These are phyloP conservation scores for Egretta garzetta DNA, from an alignment of 2,113 vertebrate species.

Conservation along the genomic window DNA sequence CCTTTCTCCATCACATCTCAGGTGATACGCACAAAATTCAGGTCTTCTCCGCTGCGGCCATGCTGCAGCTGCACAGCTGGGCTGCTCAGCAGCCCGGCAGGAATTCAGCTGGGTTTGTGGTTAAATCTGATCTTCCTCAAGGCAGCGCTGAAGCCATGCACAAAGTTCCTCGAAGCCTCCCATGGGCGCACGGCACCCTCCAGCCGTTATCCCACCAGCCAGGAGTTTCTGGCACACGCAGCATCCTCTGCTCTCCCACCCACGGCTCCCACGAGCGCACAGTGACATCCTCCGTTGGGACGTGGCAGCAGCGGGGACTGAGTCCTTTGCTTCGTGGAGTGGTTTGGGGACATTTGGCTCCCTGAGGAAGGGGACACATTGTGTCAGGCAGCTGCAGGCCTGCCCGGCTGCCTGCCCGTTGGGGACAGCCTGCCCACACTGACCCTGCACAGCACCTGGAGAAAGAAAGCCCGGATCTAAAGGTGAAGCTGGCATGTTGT, in stretches of 20 bases:
- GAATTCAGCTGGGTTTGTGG: accelerated
- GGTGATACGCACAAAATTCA: accelerated
- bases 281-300: slow-evolving; percentile 49
- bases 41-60: accelerated
- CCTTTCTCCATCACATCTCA: background rate
- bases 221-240: accelerated
- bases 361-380: accelerated
- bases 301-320: background rate
- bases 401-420: accelerated
- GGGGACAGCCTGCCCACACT: background rate
- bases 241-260: background rate
- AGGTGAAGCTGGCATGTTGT: accelerated
- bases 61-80: background rate
- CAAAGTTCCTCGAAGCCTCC: accelerated
- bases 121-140: background rate
- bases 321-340: background rate
- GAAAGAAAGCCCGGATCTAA: background rate
- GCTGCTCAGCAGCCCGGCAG: background rate
- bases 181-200: accelerated
- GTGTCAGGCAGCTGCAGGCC: background rate
- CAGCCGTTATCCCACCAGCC: accelerated
- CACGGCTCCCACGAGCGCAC: background rate
- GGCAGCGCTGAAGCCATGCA: accelerated
- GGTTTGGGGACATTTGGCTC: background rate
- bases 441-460: background rate